Evolutionary conservation across 2,888 invertebrate species (phyloP).

Genomic region (Epinotia nisella): DNA sequence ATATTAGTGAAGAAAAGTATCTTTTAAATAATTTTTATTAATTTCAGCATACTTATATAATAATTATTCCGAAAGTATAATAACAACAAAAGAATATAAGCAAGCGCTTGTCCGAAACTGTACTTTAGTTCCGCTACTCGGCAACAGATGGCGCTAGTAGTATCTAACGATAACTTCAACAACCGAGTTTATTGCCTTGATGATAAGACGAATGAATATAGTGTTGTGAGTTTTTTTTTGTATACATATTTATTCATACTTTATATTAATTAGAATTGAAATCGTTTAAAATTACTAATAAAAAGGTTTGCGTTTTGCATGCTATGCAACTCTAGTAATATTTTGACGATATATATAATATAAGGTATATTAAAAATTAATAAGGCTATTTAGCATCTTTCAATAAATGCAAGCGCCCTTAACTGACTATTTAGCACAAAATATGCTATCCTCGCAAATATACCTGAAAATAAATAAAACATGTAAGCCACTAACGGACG

Average conservation of each 20-base stretch:
- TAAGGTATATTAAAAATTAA: too few relatives aligned
- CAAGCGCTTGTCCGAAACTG: not conserved
- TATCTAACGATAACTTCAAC: slow-evolving; percentile 36
- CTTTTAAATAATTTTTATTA: too few relatives aligned
- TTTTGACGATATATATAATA: not conserved
- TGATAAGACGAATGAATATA: not conserved
- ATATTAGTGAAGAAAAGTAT: too few relatives aligned
- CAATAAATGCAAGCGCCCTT: not conserved
- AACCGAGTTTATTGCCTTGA: not conserved
- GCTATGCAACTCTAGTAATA: not conserved
- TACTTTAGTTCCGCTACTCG: slow-evolving; percentile 70
- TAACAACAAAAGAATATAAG: not conserved
- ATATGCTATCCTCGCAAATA: not conserved
- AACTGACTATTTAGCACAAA: not conserved
- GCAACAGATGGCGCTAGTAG: slow-evolving; percentile 72
- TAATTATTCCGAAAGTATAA: not conserved
- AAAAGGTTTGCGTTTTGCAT: not conserved
- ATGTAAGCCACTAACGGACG: too few relatives aligned
- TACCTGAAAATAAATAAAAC: too few relatives aligned
- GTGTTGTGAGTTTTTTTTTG: not conserved
- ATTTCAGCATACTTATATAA: not conserved
- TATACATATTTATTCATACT: too few relatives aligned
- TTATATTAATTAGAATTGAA: not conserved
- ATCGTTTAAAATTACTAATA: not conserved
- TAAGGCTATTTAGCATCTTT: not conserved